Evolutionary conservation across 2,888 invertebrate genomes (phyloP).

Genomic region (Drosophila infuscata): DNA sequence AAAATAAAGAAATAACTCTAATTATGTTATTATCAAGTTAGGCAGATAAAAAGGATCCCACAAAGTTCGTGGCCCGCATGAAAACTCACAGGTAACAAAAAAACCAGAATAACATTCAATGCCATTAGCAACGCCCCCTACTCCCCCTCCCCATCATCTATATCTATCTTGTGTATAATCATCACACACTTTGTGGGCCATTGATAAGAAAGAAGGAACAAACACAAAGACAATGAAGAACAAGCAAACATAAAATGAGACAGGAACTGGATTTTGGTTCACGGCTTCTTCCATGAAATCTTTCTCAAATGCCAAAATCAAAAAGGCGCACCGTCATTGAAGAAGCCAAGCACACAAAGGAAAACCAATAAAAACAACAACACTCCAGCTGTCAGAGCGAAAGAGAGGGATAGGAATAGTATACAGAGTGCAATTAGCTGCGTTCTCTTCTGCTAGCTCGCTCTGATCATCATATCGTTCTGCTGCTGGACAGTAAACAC

Average conservation of each 20-base stretch:
- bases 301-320: slow-evolving; percentile 53
- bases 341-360: slow-evolving; percentile 50
- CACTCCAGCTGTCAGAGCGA: slow-evolving; percentile 30
- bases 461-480: slow-evolving; percentile 9
- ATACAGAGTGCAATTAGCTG: slow-evolving; percentile 32
- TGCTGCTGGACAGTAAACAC: slow-evolving; percentile 53
- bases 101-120: slow-evolving; percentile 19
- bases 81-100: slow-evolving; percentile 21
- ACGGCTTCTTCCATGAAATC: slow-evolving; percentile 64
- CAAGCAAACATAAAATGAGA: slow-evolving; percentile 53
- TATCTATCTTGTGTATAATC: slow-evolving; percentile 54
- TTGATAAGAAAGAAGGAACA: slow-evolving; percentile 46
- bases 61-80: slow-evolving; percentile 45
- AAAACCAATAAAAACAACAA: slow-evolving; percentile 44
- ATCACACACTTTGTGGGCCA: slow-evolving; percentile 66
- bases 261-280: slow-evolving; percentile 74
- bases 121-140: slow-evolving; percentile 42
- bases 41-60: slow-evolving; percentile 13
- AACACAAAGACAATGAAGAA: slow-evolving; percentile 34
- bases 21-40: slow-evolving; percentile 41
- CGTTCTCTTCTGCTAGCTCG: slow-evolving; percentile 30
- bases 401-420: not conserved
- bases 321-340: slow-evolving; percentile 65
- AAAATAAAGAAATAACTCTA: slow-evolving; percentile 15
- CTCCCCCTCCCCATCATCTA: not conserved